Base-by-base conservation (phyloP, 1,140 invertebrate species). In the Ceratosolen solmsi region DNA sequence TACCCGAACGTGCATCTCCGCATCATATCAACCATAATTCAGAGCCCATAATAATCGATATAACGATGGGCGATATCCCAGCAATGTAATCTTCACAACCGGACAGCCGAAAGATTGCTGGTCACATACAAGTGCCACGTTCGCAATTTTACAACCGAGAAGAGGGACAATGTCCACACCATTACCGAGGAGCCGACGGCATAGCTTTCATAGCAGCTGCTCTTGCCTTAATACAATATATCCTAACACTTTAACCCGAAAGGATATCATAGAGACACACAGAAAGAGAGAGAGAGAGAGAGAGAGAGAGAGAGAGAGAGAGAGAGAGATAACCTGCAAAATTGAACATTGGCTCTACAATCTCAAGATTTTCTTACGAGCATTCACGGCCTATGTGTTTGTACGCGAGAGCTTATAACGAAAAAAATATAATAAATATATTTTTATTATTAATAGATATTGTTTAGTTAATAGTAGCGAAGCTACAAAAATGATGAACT, bases 61-160 rank as follows among this genome's bases (percentile, higher is more conserved):
- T 74, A 80, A 75, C 71, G 58, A 27, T 17, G 22, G 22, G 46
- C 60, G 41, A 74, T 65, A 75, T 74, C 36, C 2, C 8, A 49
- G 8, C 46, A 30, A 49, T 65, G 33, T 36, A 65, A 65, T 65
- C 30, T 20, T 60, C 60, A 15, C 27, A 11, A 65, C 17, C n/a
- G 60, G 30, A 36, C 30, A 36, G 22, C 13, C 60, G 60, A 65
- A 65, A 36, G 30, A 27, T 65, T 17, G 30, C 30, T 15, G 17
- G 30, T 22, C 1, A 20, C 13, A 17, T 46, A 72, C 41, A 51
- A 46, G 70, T 36, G 46, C 76, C 76, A 54, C 20, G 49, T 63
- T 22, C 20, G 54, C 79, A 65, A 80, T 80, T 80, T 80, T 74
- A 80, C 79, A 75, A 65, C 58, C 79, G 36, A 36, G 25, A 54